Evolutionary conservation across 2,113 vertebrate genomes (phyloP).

Genomic region (Brachypteracias leptosomus): DNA sequence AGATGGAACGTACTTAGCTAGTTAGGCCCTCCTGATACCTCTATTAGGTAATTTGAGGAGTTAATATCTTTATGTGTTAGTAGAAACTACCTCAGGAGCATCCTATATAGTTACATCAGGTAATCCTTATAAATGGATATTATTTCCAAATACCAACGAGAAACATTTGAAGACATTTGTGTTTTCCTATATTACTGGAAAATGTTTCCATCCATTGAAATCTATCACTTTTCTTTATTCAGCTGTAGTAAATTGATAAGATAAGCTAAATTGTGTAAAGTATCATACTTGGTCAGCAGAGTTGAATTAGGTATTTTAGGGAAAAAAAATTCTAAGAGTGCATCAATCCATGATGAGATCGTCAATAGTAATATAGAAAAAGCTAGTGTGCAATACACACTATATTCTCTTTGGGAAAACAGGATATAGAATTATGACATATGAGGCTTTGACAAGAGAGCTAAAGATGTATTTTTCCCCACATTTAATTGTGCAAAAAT

Average conservation of each 20-base stretch:
- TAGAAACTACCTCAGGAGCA: neutral
- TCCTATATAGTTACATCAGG: neutral
- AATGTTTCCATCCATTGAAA: neutral
- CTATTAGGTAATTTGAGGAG: neutral
- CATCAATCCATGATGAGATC: neutral
- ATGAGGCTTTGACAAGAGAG: neutral
- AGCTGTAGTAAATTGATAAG: neutral
- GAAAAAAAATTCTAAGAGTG: neutral
- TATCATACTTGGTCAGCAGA: neutral
- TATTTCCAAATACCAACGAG: neutral
- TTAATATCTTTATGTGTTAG: neutral
- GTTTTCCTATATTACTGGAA: neutral
- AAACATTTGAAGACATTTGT: neutral
- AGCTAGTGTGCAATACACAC: neutral
- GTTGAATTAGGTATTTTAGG: neutral
- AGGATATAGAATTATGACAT: neutral
- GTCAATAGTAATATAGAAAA: neutral
- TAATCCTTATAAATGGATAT: neutral
- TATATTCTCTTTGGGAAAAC: neutral
- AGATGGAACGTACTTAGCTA: neutral
- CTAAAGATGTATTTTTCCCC: neutral
- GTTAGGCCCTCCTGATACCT: neutral
- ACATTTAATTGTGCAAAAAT: neutral
- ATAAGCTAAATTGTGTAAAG: neutral
- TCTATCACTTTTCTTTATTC: neutral